Base-by-base conservation (phyloP, 2,888 invertebrate genomes). In the Agriopis aurantiaria region DNA sequence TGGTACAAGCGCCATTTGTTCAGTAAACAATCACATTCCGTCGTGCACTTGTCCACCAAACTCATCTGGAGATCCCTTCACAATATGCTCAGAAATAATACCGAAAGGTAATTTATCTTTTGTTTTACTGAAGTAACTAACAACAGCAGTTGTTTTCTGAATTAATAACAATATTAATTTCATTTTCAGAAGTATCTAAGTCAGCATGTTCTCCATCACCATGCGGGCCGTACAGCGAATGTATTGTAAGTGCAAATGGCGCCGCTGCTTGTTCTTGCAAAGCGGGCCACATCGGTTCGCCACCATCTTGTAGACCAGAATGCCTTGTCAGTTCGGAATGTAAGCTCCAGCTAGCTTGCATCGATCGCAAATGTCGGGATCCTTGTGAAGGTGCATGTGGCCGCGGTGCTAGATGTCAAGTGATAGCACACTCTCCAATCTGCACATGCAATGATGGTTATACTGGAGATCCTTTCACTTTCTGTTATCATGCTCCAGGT, bases 351-450 rank as follows among this genome's bases (percentile, higher is more conserved):
- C 92, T 96, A 79, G 96, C 97, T 14, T 97, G 97, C 78, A 95
- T 96, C 73, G 96, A 96, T 79, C 95, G 96, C 69, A 95, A 96
- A 82, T 97, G 97, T 80, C 94, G 95, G 51, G 96, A 97, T 85
- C 97, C 97, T 46, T 97, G 97, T 78, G 95, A 96, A 56, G 97
- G 97, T 71, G 96, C 96, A 11, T 97, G 97, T 83, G 97, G 97
- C 7, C 91, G 95, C 23, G 96, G 96, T 73, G 96, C 97, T 41
- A 92, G 95, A 76, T 97, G 97, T 84, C 95, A 96, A 85, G 97
- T 97, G 57, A 95, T 96, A 68, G 96, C 96, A 78, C 97, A 97
- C 79, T 96, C 97, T 70, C 97, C 97, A 0, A 96, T 96, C 82
- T 97, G 97, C 84, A 95, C 96, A 59, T 97, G 97, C 82, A 92